Percentiles rank a stretch among this genome's conserved stretches.
phyloP scores from a whole-genome alignment of 1,140 invertebrate genomes.

The Glossosoma conforme region DNA sequence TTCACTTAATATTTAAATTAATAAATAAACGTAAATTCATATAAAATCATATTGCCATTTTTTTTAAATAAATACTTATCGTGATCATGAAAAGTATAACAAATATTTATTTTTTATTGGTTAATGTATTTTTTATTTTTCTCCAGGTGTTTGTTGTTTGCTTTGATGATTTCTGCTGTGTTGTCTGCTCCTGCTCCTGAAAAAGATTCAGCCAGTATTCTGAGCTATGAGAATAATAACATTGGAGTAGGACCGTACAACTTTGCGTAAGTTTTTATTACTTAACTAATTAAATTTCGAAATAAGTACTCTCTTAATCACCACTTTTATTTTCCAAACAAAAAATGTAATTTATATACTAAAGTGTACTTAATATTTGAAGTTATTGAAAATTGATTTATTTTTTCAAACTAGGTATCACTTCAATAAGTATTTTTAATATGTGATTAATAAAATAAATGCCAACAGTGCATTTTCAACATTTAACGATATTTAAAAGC shows the following conservation, averaged over 20 bases:
- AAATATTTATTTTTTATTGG: not conserved
- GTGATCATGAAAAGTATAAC: not conserved
- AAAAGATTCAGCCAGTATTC: not conserved
- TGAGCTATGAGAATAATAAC: constrained; percentile 9
- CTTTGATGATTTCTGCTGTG: not conserved
- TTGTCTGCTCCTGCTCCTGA: not conserved
- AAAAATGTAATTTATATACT: not conserved
- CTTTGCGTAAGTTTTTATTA: constrained; percentile 14
- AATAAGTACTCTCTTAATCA: not conserved
- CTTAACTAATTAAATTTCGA: constrained; percentile 3
- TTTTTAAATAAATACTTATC: not conserved
- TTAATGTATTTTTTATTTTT: not conserved
- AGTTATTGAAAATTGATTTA: too few species aligned
- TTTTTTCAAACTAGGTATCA: too few species aligned
- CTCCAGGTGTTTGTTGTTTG: constrained; percentile 6
- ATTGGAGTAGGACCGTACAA: constrained; percentile 16
- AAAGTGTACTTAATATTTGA: too few species aligned
- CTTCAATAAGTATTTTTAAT: too few species aligned
- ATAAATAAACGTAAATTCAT: too few species aligned
- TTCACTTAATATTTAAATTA: too few species aligned
- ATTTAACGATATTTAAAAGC: too few species aligned
- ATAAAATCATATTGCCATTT: not conserved
- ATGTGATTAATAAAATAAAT: too few species aligned
- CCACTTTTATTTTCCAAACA: not conserved
- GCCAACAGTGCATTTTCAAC: too few species aligned